Conservation (phyloP, 2,113 vertebrate genomes). For the Bagarius yarrelli region DNA sequence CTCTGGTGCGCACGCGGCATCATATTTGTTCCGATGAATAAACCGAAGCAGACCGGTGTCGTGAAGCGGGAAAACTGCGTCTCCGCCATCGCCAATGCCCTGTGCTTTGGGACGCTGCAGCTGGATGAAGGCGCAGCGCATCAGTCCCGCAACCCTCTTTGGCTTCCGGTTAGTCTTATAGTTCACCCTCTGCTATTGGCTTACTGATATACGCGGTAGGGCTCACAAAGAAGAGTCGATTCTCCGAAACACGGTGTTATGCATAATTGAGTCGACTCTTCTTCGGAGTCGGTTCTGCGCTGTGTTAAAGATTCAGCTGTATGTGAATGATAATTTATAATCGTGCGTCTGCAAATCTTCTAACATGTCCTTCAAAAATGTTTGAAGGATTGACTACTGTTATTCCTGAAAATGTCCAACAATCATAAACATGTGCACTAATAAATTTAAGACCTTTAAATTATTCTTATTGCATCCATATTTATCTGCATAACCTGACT, state of each 20-base stretch:
- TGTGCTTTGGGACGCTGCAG: slow-evolving; percentile 37
- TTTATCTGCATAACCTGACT: neutral
- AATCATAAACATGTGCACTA: neutral
- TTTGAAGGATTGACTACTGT: neutral
- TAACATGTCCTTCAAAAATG: neutral
- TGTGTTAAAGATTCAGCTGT: neutral
- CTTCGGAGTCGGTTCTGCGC: neutral
- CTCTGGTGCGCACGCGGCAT: neutral
- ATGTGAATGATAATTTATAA: neutral
- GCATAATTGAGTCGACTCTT: too few relatives aligned
- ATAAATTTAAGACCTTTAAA: neutral
- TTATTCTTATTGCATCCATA: neutral
- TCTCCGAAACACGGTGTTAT: neutral
- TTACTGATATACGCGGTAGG: neutral
- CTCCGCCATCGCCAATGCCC: slow-evolving; percentile 12
- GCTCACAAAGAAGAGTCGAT: neutral
- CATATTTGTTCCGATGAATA: neutral
- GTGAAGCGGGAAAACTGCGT: neutral
- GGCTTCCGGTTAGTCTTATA: slow-evolving; percentile 18
- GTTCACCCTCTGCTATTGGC: neutral
- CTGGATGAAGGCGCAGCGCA: slow-evolving; percentile 40
- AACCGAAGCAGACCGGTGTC: neutral
- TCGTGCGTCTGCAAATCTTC: neutral
- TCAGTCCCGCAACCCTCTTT: slow-evolving; percentile 13
- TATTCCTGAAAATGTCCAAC: neutral